Evolutionary conservation across 2,113 vertebrate genomes (phyloP).

Genomic region (Micromys minutus): DNA sequence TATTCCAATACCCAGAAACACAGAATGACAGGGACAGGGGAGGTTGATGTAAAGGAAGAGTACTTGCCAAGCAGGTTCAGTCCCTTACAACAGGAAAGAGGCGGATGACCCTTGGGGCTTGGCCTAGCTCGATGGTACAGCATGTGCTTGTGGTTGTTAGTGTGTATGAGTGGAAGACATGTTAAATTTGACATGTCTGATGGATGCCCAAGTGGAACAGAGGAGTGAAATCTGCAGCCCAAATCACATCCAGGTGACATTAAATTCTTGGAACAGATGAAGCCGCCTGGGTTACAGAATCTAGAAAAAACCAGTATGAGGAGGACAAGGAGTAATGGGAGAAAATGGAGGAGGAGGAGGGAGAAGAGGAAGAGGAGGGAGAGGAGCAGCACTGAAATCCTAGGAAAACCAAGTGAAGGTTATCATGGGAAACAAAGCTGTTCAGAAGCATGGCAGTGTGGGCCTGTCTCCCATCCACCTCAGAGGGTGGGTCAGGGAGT

Average conservation of each 20-base stretch:
- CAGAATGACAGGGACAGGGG: no score
- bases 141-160: neutral
- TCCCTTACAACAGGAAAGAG: neutral
- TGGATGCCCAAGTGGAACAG: neutral
- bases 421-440: neutral
- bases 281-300: neutral
- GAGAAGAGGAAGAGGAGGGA: no score
- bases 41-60: neutral
- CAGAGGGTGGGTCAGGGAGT: neutral
- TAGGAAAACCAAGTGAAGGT: neutral
- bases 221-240: neutral
- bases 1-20: neutral
- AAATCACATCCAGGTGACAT: neutral
- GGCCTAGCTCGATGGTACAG: neutral
- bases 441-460: no score
- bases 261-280: neutral
- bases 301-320: neutral
- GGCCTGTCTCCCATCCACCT: neutral
- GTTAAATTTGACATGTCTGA: neutral
- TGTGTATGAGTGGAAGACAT: neutral
- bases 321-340: neutral
- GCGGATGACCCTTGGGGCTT: neutral
- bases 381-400: neutral
- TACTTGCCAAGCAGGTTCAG: neutral
- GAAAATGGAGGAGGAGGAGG: no score